phyloP scores from a whole-genome alignment of 2,888 invertebrate genomes.

The Microdon myrmicae region DNA sequence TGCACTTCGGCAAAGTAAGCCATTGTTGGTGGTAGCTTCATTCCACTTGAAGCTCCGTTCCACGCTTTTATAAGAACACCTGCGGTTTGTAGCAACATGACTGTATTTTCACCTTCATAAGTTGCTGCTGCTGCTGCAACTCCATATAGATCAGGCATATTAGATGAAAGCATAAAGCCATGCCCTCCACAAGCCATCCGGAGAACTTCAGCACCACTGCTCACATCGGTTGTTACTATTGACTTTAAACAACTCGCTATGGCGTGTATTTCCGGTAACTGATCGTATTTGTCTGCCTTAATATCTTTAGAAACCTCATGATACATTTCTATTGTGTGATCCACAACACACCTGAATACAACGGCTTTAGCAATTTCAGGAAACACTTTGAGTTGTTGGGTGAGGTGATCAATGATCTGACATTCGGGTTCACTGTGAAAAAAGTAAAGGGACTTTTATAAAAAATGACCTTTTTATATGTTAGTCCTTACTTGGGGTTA shows the following conservation, averaged over 20 bases:
- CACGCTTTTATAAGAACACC: slow-evolving; percentile 83
- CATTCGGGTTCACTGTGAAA: slow-evolving; percentile 79
- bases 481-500: slow-evolving; percentile 77
- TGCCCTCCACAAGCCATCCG: slow-evolving; percentile 94
- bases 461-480: slow-evolving; percentile 66
- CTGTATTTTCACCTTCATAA: slow-evolving; percentile 97
- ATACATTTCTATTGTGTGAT: slow-evolving; percentile 84
- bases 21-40: slow-evolving; percentile 74
- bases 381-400: slow-evolving; percentile 92
- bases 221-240: slow-evolving; percentile 79
- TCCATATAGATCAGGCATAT: slow-evolving; percentile 84
- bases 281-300: slow-evolving; percentile 80
- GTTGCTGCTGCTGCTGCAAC: slow-evolving; percentile 87
- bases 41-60: slow-evolving; percentile 72
- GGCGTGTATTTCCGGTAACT: slow-evolving; percentile 85
- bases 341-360: slow-evolving; percentile 78
- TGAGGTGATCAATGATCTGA: slow-evolving; percentile 90
- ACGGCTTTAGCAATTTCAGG: slow-evolving; percentile 83
- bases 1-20: slow-evolving; percentile 70
- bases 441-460: slow-evolving; percentile 66
- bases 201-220: slow-evolving; percentile 81
- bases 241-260: slow-evolving; percentile 91
- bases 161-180: slow-evolving; percentile 88
- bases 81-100: slow-evolving; percentile 88
- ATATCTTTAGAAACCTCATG: slow-evolving; percentile 82